phyloP scores from a whole-genome alignment of 2,888 invertebrate genomes.

The Nomada goodeniana region DNA sequence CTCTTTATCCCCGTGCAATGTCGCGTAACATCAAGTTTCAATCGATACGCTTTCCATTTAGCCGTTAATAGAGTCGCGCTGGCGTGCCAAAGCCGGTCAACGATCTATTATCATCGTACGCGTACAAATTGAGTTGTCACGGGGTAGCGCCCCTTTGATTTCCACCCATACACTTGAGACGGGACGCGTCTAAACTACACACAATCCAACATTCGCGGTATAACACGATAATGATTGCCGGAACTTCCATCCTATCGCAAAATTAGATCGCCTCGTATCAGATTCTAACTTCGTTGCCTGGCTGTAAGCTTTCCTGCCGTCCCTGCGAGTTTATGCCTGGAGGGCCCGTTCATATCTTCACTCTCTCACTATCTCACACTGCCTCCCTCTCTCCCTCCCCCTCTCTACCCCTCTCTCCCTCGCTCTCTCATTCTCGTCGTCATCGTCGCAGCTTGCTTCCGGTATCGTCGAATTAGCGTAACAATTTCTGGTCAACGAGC shows the following conservation, averaged over 20 bases:
- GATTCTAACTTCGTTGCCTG: slow-evolving; percentile 71
- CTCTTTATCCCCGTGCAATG: slow-evolving; percentile 27
- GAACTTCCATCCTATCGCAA: slow-evolving; percentile 71
- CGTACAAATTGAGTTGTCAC: slow-evolving; percentile 50
- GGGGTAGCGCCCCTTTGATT: slow-evolving; percentile 41
- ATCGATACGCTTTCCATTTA: slow-evolving; percentile 56
- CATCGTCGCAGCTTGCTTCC: neutral
- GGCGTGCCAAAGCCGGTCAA: slow-evolving; percentile 45
- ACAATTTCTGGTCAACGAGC: slow-evolving; percentile 64
- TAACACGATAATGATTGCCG: slow-evolving; percentile 73
- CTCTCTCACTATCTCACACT: slow-evolving; percentile 38
- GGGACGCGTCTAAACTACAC: slow-evolving; percentile 35
- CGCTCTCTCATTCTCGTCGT: slow-evolving; percentile 11
- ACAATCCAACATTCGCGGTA: slow-evolving; percentile 63
- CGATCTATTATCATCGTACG: slow-evolving; percentile 45
- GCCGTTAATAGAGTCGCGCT: slow-evolving; percentile 52
- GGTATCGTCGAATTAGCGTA: slow-evolving; percentile 61
- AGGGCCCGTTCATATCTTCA: slow-evolving; percentile 49
- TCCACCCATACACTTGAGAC: slow-evolving; percentile 35
- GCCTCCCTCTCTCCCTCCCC: neutral
- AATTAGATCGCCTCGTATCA: slow-evolving; percentile 73
- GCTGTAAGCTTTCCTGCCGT: slow-evolving; percentile 48
- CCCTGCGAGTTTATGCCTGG: slow-evolving; percentile 57
- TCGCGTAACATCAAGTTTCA: slow-evolving; percentile 52
- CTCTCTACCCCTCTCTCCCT: neutral